Base-by-base conservation (phyloP, 2,797 vertebrate genomes). In the Microhierax caerulescens region DNA sequence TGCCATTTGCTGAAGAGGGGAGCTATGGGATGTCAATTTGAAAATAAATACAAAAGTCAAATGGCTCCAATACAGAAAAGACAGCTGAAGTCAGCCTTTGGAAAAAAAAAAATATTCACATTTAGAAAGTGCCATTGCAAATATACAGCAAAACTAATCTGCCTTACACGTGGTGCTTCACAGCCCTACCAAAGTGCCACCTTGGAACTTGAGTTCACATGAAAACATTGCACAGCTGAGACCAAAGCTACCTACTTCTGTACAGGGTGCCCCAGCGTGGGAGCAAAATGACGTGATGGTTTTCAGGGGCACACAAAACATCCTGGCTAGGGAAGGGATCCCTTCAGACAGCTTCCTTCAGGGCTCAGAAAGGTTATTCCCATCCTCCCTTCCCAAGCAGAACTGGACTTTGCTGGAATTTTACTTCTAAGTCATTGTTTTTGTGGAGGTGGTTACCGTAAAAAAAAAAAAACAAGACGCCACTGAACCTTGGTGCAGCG, bases 41-140 rank as follows among this genome's bases (percentile, higher is more conserved):
- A 63, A 83, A 97, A 97, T 96, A 98, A 97, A 97, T 98, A 98
- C 78, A 97, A 92, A 97, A 97, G 85, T 96, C 69, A 86, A 81
- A 95, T 96, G 18, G 32, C 53, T 83, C 83, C 69, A 87, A 68
- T 91, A 76, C 56, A 84, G 91, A 94, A 94, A 93, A 74, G 95
- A 79, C 48, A 72, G 14, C 67, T 84, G 82, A 69, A 85, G 65
- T 59, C n/a, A 15, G 81, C 93, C 67, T 96, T 75, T 48, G 95
- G 15, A 82, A 78, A 95, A 41, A 82, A 78, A 95, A 85, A 96
- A 92, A 65, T 94, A 97, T 93, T 98, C 97, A 97, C 95, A 93
- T 95, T 93, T 96, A 94, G 88, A 98, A 98, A 98, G 98, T 98
- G 98, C 98, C 95, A 85, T 96, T 95, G 93, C 95, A 97, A 97